A percentile compares a stretch with the other conserved stretches of the same genome.
phyloP scores from a whole-genome alignment of 2,797 vertebrate genomes.

The Eurystomus glaucurus region DNA sequence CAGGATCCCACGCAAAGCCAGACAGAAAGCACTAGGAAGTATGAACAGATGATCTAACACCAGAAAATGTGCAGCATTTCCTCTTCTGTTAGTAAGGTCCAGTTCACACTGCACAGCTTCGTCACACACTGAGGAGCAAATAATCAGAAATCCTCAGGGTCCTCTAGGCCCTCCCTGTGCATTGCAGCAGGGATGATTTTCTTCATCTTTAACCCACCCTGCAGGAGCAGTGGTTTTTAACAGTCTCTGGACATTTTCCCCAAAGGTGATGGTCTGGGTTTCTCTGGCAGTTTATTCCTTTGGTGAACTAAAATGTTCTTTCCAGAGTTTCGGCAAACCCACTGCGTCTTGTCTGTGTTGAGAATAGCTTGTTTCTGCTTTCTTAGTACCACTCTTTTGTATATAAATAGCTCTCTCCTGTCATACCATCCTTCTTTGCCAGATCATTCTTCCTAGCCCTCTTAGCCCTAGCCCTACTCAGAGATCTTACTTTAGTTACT shows the following conservation, averaged over 20 bases:
- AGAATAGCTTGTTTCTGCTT: not conserved
- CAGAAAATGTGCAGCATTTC: not conserved
- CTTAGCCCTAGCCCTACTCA: not conserved
- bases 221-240: not conserved
- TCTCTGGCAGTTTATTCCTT: not conserved
- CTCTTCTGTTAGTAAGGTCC: not conserved
- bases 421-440: not conserved
- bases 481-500: not conserved
- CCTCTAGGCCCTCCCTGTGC: not conserved
- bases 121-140: not conserved
- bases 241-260: not conserved
- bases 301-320: not conserved
- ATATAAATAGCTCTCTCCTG: not conserved
- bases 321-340: fast-evolving
- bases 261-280: not conserved
- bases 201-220: not conserved
- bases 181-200: not conserved
- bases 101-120: not conserved
- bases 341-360: not conserved
- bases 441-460: not conserved
- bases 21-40: not conserved
- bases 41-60: not conserved
- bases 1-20: not conserved
- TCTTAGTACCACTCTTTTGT: not conserved
- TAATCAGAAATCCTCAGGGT: not conserved